A percentile compares a stretch with the other conserved stretches of the same genome.
phyloP scores from a whole-genome alignment of 2,797 vertebrate genomes.

The Takifugu ocellatus region DNA sequence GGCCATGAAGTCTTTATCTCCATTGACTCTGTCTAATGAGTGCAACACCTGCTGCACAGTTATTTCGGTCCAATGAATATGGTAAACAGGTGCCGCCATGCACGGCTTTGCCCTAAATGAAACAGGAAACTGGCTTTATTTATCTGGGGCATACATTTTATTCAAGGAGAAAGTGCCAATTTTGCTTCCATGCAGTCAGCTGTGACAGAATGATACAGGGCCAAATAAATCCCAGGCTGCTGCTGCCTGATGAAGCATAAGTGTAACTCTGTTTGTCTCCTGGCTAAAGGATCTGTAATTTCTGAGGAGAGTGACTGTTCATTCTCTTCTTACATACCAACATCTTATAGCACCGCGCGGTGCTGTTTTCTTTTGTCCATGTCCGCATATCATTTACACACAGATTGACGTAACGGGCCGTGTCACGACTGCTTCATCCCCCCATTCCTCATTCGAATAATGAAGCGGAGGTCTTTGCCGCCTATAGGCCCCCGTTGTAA shows the following conservation, averaged over 20 bases:
- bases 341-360: neutral
- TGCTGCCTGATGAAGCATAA: conserved; percentile 19
- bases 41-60: conserved; percentile 12
- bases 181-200: conserved; percentile 17
- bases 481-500: conserved; percentile 49
- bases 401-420: neutral
- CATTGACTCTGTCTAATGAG: conserved; percentile 20
- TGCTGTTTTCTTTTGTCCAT: conserved; percentile 3
- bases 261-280: conserved; percentile 31
- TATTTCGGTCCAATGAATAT: conserved; percentile 24
- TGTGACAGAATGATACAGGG: conserved; percentile 31
- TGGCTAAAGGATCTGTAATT: conserved; percentile 4
- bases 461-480: conserved; percentile 37
- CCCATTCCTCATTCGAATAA: conserved; percentile 39
- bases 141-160: neutral
- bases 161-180: conserved; percentile 8
- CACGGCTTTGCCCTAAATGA: conserved; percentile 25
- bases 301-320: conserved; percentile 27
- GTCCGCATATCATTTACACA: neutral
- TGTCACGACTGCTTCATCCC: conserved; percentile 13
- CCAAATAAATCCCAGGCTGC: conserved; percentile 31
- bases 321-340: conserved; percentile 14
- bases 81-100: conserved; percentile 28
- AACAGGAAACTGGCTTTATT: conserved; percentile 19
- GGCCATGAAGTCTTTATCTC: conserved; percentile 3